These are phyloP conservation scores for Esox lucius DNA, from an alignment of 2,797 vertebrate genomes.

Conservation along the genomic window DNA sequence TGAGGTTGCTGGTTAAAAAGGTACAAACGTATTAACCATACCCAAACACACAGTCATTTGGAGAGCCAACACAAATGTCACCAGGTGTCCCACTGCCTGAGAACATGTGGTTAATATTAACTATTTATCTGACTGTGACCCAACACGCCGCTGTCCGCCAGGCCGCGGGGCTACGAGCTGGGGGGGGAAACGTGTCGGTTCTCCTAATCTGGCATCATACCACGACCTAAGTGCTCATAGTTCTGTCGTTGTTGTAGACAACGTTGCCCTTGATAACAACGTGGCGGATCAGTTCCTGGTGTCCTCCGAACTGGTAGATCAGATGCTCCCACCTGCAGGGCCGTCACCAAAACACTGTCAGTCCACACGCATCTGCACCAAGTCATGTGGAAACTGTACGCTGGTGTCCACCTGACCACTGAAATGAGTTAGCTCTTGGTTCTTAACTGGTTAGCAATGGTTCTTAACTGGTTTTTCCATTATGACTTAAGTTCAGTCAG, in stretches of 20 bases:
- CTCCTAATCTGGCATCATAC: neutral
- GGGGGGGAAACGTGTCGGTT: neutral
- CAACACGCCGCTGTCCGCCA: neutral
- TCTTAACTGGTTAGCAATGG: no score
- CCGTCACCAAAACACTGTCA: neutral
- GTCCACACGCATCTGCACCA: neutral
- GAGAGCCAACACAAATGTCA: neutral
- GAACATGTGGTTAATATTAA: constrained; percentile 13
- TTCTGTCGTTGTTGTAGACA: constrained; percentile 77
- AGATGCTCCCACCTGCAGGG: constrained; percentile 92
- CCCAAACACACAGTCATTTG: neutral
- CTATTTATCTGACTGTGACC: neutral
- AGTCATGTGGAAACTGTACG: neutral
- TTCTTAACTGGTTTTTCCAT: no score
- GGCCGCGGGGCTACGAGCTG: neutral
- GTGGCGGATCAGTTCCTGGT: constrained; percentile 86
- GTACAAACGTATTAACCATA: neutral
- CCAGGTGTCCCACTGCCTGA: neutral
- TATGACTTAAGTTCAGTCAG: no score
- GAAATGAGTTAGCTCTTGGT: no score
- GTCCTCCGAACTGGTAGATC: constrained; percentile 95
- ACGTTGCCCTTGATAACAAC: constrained; percentile 88
- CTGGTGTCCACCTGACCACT: no score
- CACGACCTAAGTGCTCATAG: constrained; percentile 41
- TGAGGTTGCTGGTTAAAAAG: neutral